phyloP scores from a whole-genome alignment of 2,113 vertebrate genomes.

The Solea solea region DNA sequence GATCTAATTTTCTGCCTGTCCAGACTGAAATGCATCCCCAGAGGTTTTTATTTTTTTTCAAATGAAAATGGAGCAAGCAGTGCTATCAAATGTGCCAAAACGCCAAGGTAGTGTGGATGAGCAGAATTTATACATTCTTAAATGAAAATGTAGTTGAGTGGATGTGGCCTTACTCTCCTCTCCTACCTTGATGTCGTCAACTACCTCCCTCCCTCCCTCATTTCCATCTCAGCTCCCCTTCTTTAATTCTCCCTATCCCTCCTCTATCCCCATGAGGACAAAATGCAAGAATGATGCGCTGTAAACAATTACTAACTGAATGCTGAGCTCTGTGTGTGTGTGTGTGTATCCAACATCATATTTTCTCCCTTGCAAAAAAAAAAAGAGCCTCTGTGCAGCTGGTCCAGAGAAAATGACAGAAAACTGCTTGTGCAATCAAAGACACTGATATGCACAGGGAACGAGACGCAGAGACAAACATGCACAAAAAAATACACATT shows the following conservation, averaged over 20 bases:
- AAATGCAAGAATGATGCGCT: constrained; percentile 39
- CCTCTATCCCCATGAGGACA: constrained; percentile 21
- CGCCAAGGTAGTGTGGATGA: too few relatives aligned
- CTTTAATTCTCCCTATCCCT: constrained; percentile 4
- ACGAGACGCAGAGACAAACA: constrained; percentile 1
- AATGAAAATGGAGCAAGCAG: too few relatives aligned
- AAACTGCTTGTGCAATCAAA: constrained; percentile 40
- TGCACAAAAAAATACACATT: neutral
- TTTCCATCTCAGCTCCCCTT: neutral
- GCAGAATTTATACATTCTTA: too few relatives aligned
- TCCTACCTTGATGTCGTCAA: constrained; percentile 28
- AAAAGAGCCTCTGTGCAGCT: constrained; percentile 19
- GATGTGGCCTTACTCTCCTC: neutral
- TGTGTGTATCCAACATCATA: neutral
- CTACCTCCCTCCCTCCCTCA: neutral
- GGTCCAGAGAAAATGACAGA: constrained; percentile 14
- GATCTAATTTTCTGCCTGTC: too few relatives aligned
- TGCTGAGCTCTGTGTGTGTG: constrained; percentile 36
- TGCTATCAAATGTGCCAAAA: too few relatives aligned
- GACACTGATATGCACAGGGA: neutral
- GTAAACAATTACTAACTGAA: constrained; percentile 65
- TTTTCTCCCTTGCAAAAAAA: neutral
- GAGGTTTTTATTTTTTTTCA: too few relatives aligned
- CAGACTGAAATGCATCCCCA: too few relatives aligned
- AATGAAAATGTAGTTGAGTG: too few relatives aligned